Evolutionary conservation across 2,113 vertebrate species (phyloP), one percentile per base, ranked within the genome.

Genomic region (Atrichornis clamosus): DNA sequence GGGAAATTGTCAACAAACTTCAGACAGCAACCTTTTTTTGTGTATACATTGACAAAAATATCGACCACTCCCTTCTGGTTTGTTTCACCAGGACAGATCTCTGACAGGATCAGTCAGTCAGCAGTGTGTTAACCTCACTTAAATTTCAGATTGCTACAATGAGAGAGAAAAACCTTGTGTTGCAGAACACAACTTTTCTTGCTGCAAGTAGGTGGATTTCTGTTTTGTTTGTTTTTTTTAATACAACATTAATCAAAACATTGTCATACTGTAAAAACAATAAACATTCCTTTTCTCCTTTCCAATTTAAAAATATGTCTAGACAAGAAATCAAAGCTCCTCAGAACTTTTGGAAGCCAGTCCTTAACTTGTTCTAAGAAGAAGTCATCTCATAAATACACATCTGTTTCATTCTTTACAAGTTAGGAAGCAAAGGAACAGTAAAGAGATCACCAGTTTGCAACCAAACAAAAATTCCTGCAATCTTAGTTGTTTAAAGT

Each of bases 401-500:
- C 94, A 96, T 95, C 86, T 96, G 79, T 52, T 89, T 90, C 90
- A 44, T 87, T 97, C 87, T 72, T 96, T 94, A 69, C 80, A 93
- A 95, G 63, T 95, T 83, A 82, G 64, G 56, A 90, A 89, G 73
- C 19, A 96, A 85, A 93, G 37, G 84, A 92, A 94, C 67, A 26
- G 20, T 77, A 93, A 93, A 87, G 53, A 77, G 58, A 93, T 90
- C 33, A 82, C 26, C 32, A 88, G 32, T 65, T 75, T 81, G 56
- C 93, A 94, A 90, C 69, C 42, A 95, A 95, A 56, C 27, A 87
- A 81, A 58, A 83, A 67, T 68, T 82, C 41, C 63, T 74, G 70
- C n/a, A 24, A 46, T 79, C 26, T 46, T 88, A 81, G 30, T 63
- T 94, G n/a, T 84, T 95, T 81, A 81, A 94, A 68, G 59, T 79